Conservation (phyloP, 2,888 invertebrate genomes). For the Agonopterix arenella region DNA sequence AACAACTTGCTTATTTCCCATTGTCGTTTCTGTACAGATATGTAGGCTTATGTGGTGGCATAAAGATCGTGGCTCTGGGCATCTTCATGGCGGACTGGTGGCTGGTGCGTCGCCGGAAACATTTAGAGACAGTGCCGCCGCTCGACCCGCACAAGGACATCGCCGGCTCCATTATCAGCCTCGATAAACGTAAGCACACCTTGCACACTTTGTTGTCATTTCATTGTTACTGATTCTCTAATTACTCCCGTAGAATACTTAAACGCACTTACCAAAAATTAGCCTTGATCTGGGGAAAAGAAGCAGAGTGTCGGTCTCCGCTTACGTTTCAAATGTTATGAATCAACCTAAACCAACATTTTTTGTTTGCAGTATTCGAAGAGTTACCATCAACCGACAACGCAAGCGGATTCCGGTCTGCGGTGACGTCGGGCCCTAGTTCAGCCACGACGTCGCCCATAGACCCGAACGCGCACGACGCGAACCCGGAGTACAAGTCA, state of each 20-base stretch:
- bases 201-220: too few species aligned
- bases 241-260: not conserved
- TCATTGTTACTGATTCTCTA: too few species aligned
- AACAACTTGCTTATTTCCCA: too few species aligned
- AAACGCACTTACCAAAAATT: too few species aligned
- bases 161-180: constrained; percentile 88
- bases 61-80: constrained; percentile 90
- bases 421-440: constrained; percentile 54
- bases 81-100: constrained; percentile 94
- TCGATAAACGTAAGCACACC: constrained; percentile 83
- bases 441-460: constrained; percentile 57
- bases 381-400: constrained; percentile 79
- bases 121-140: constrained; percentile 77
- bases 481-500: constrained; percentile 17
- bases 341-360: too few species aligned
- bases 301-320: too few species aligned
- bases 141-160: constrained; percentile 78
- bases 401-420: constrained; percentile 65
- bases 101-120: constrained; percentile 85
- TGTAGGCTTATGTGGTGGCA: constrained; percentile 92
- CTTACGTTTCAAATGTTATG: too few species aligned
- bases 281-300: too few species aligned
- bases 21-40: constrained; percentile 75
- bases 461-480: constrained; percentile 25
- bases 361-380: constrained; percentile 80